Evolutionary conservation across 2,888 invertebrate species (phyloP).

Genomic region (Macaria liturata): DNA sequence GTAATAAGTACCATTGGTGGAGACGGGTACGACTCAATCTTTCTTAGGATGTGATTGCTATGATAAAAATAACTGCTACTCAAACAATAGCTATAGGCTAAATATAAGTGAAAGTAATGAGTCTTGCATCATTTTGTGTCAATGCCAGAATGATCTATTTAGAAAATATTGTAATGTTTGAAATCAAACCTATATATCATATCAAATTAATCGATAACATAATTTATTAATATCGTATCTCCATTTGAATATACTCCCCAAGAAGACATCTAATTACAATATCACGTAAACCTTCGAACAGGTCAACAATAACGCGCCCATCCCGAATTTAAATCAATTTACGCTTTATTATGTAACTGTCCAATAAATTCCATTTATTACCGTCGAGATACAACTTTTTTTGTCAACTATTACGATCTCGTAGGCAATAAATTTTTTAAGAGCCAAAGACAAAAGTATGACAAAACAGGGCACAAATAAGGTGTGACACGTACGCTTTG

Average conservation of each 20-base stretch:
- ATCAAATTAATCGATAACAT: no score
- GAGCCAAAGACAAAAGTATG: conserved; percentile 56
- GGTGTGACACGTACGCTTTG: conserved; percentile 74
- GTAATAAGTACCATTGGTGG: no score
- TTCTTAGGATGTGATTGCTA: no score
- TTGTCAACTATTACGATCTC: conserved; percentile 43
- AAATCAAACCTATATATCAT: no score
- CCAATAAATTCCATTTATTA: conserved; percentile 27
- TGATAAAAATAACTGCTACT: no score
- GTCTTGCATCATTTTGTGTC: no score
- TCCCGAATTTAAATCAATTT: conserved; percentile 38
- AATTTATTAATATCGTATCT: no score
- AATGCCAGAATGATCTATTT: no score
- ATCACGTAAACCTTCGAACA: conserved; percentile 20
- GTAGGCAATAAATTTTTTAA: conserved; percentile 41
- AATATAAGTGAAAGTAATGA: no score
- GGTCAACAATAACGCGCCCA: conserved; percentile 36
- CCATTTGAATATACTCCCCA: background rate
- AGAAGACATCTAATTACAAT: conserved; percentile 18
- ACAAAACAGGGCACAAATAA: conserved; percentile 73
- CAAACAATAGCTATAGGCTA: no score
- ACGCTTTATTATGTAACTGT: conserved; percentile 30
- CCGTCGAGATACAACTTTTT: conserved; percentile 21
- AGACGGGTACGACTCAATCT: no score
- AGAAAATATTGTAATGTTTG: no score